Conservation (phyloP, 2,797 vertebrate species). For the Enteromius treurensis region DNA sequence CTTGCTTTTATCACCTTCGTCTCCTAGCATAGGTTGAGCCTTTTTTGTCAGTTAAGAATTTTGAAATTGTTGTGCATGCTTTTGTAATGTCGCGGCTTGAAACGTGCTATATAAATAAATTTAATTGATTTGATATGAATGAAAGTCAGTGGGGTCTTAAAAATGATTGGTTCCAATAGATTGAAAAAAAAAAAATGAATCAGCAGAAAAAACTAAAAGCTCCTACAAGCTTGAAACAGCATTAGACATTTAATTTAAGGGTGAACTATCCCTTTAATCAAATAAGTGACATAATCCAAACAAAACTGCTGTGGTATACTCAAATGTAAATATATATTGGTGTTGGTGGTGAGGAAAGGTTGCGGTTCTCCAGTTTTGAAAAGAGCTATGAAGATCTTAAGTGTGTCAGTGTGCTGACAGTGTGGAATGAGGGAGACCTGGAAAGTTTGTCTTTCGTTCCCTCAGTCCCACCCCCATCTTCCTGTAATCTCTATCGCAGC, state of each 20-base stretch:
- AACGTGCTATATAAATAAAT: too few species aligned
- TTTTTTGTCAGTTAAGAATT: too few species aligned
- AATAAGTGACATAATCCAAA: background rate
- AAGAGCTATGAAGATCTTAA: constrained; percentile 45
- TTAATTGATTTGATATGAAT: background rate
- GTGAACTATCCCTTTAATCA: background rate
- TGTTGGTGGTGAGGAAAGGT: constrained; percentile 12
- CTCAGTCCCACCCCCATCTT: constrained; percentile 11
- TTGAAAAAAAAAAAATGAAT: background rate
- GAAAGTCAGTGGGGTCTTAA: background rate
- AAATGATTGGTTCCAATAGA: background rate
- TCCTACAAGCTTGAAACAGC: background rate
- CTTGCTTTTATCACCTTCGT: too few species aligned
- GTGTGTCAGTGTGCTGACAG: constrained; percentile 57
- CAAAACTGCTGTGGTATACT: background rate
- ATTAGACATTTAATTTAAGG: background rate
- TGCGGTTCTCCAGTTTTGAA: background rate
- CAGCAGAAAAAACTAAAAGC: background rate
- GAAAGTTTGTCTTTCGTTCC: constrained; percentile 25
- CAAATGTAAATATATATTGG: background rate
- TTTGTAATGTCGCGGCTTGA: too few species aligned
- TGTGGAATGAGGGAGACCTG: constrained; percentile 44
- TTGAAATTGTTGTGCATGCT: too few species aligned
- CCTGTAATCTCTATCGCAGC: constrained; percentile 60
- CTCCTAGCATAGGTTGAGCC: too few species aligned